Percentiles rank a stretch among this genome's conserved stretches.
Evolutionary conservation across 2,113 vertebrate genomes (phyloP).

Genomic region (Xenopus borealis): DNA sequence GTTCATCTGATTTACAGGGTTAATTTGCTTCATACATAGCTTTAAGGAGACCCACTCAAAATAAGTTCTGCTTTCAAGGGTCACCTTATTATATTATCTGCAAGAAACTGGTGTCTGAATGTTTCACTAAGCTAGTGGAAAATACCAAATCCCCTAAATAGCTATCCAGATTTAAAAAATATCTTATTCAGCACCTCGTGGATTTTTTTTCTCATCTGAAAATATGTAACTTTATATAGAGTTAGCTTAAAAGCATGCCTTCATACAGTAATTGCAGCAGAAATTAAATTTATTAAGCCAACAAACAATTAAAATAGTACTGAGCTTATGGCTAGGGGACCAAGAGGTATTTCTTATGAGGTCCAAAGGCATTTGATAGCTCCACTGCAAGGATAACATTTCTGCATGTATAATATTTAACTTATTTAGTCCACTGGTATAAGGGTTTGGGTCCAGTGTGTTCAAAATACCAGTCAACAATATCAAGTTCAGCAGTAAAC

Average conservation of each 20-base stretch:
- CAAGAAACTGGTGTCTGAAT: slow-evolving; percentile 39
- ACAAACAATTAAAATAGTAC: not conserved
- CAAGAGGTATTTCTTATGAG: not conserved
- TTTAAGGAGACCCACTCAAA: slow-evolving; percentile 24
- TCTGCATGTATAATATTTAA: not conserved
- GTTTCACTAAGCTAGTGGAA: slow-evolving; percentile 43
- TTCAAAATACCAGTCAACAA: too few species aligned
- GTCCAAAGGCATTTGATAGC: not conserved
- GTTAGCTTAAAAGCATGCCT: slow-evolving; percentile 11
- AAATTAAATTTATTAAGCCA: not conserved
- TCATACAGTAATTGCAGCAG: slow-evolving; percentile 9
- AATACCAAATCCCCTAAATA: slow-evolving; percentile 43
- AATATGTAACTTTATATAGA: slow-evolving; percentile 24
- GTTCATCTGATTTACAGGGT: slow-evolving; percentile 18
- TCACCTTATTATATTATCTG: slow-evolving; percentile 39
- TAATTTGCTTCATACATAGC: slow-evolving; percentile 12
- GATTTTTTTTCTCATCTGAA: slow-evolving; percentile 26
- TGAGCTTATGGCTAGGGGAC: not conserved
- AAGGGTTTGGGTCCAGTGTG: too few species aligned
- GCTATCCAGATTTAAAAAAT: slow-evolving; percentile 39
- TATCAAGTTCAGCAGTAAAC: too few species aligned
- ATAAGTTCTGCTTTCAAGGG: slow-evolving; percentile 39
- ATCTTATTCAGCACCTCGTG: slow-evolving; percentile 41
- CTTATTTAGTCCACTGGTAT: not conserved
- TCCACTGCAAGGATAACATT: not conserved